Conservation (phyloP, 2,888 invertebrate genomes). For the Tortricodes alternella region DNA sequence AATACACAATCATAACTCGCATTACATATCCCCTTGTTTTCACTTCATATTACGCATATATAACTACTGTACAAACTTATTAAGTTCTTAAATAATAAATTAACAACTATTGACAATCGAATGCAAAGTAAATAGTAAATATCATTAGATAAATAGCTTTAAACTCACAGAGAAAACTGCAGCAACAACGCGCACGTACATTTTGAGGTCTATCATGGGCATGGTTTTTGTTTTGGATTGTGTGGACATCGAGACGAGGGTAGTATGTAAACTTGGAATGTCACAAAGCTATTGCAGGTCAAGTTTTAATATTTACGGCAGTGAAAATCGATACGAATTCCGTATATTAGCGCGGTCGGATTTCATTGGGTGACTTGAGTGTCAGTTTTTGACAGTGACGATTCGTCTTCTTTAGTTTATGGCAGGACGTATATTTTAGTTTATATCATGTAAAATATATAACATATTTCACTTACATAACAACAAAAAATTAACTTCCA, state of each 20-base stretch:
- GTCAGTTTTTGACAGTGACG: conserved; percentile 23
- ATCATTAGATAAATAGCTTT: neutral
- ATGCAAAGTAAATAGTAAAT: conserved; percentile 23
- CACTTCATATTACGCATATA: neutral
- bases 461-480: too few species aligned
- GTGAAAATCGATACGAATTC: conserved; percentile 31
- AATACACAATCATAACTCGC: neutral
- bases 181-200: conserved; percentile 69
- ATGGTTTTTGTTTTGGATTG: conserved; percentile 60
- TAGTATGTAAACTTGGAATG: conserved; percentile 19
- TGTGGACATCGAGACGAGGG: conserved; percentile 56
- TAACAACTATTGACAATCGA: conserved; percentile 19
- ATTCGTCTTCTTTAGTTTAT: neutral
- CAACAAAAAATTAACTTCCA: too few species aligned
- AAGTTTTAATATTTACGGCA: conserved; percentile 26
- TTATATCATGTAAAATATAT: too few species aligned
- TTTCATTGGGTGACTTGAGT: conserved; percentile 18
- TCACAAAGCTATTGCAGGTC: conserved; percentile 16
- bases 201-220: conserved; percentile 67
- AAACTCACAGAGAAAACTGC: conserved; percentile 71
- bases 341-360: conserved; percentile 29
- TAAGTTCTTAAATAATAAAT: conserved; percentile 13
- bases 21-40: neutral
- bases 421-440: neutral
- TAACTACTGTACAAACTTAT: neutral